Evolutionary conservation across 2,888 invertebrate genomes (phyloP).

Genomic region (Luperina testacea): DNA sequence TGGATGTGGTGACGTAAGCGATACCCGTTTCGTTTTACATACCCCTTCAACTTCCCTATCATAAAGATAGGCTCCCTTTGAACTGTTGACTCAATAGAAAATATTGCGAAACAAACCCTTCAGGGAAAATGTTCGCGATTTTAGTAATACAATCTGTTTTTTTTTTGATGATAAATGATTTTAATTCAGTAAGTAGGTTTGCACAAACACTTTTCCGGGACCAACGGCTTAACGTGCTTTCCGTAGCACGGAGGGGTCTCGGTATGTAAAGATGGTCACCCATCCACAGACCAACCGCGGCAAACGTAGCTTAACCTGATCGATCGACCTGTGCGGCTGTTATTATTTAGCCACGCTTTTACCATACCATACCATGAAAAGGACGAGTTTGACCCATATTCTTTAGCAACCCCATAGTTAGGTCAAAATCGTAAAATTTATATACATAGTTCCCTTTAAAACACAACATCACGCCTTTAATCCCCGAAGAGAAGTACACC

Average conservation of each 20-base stretch:
- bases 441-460: not conserved
- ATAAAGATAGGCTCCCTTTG: slow-evolving; percentile 27
- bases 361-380: too few relatives aligned
- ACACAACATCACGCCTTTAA: not conserved
- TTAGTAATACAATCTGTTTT: slow-evolving; percentile 20
- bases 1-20: slow-evolving; percentile 12
- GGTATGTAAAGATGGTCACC: too few relatives aligned
- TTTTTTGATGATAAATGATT: slow-evolving; percentile 4
- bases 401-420: not conserved
- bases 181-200: too few relatives aligned
- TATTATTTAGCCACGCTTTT: too few relatives aligned
- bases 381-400: too few relatives aligned
- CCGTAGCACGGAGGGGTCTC: too few relatives aligned
- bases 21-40: slow-evolving; percentile 27
- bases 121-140: slow-evolving; percentile 15
- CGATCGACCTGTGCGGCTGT: too few relatives aligned
- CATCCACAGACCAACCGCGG: too few relatives aligned
- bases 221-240: too few relatives aligned
- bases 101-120: slow-evolving; percentile 34
- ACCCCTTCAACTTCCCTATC: slow-evolving; percentile 19
- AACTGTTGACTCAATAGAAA: slow-evolving; percentile 29
- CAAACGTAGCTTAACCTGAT: too few relatives aligned
- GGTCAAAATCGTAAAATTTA: not conserved
- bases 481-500: not conserved
- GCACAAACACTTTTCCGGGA: too few relatives aligned